Percentiles rank a stretch among this genome's conserved stretches.
These are phyloP conservation scores for Catharus minimus DNA, from an alignment of 2,113 vertebrate genomes.

Conservation along the genomic window DNA sequence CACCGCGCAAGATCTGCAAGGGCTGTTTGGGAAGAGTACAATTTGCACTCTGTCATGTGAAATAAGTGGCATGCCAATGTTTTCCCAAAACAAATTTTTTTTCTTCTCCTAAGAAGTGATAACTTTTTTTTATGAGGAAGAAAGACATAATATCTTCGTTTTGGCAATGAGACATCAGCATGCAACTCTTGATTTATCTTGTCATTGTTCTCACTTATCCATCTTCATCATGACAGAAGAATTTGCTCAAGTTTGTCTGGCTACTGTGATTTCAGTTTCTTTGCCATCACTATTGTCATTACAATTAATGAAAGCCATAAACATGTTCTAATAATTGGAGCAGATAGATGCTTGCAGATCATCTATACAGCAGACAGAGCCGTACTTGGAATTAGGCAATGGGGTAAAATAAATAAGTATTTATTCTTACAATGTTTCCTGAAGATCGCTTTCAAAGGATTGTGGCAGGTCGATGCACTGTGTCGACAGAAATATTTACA, in stretches of 20 bases:
- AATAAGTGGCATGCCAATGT: neutral
- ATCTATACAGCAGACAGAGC: neutral
- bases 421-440: neutral
- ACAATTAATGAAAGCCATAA: neutral
- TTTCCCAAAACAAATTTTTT: neutral
- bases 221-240: neutral
- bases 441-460: neutral
- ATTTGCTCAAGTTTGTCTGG: neutral
- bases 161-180: neutral
- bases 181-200: neutral
- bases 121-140: neutral
- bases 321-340: neutral
- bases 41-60: neutral
- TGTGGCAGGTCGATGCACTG: too few relatives aligned
- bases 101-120: neutral
- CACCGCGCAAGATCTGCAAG: neutral
- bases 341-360: neutral
- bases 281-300: neutral
- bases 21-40: neutral
- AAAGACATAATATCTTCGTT: neutral
- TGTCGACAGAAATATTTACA: neutral
- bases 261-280: neutral
- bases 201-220: neutral
- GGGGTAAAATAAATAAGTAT: neutral
- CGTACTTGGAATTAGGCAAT: neutral